Percentiles rank a stretch among this genome's conserved stretches.
Evolutionary conservation across 2,113 vertebrate species (phyloP).

Genomic region (Catharus minimus): DNA sequence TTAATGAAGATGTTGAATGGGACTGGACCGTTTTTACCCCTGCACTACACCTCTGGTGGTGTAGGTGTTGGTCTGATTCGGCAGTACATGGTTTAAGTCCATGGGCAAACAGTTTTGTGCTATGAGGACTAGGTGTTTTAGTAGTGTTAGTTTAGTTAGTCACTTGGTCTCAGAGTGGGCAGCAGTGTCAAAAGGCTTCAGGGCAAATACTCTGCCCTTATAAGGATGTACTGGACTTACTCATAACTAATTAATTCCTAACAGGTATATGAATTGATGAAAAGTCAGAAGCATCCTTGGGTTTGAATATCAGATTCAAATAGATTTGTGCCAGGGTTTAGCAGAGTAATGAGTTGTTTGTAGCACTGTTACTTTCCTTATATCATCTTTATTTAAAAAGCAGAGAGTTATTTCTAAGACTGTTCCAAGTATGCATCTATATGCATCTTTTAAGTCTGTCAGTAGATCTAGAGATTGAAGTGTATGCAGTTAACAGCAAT

Average conservation of each 20-base stretch:
- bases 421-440: background rate
- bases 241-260: background rate
- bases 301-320: background rate
- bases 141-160: background rate
- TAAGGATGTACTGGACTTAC: background rate
- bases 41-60: background rate
- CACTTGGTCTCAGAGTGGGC: background rate
- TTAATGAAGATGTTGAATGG: background rate
- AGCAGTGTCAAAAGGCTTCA: background rate
- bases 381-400: background rate
- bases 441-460: background rate
- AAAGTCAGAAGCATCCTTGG: background rate
- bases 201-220: background rate
- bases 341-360: background rate
- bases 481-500: background rate
- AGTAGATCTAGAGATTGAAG: background rate
- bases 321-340: background rate
- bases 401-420: background rate
- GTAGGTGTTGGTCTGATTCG: background rate
- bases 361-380: background rate
- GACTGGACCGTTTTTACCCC: background rate
- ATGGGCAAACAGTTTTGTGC: background rate
- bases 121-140: background rate
- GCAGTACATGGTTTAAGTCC: background rate
- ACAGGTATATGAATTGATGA: background rate